Conservation (phyloP, 2,113 vertebrate genomes). For the Ciconia boyciana region DNA sequence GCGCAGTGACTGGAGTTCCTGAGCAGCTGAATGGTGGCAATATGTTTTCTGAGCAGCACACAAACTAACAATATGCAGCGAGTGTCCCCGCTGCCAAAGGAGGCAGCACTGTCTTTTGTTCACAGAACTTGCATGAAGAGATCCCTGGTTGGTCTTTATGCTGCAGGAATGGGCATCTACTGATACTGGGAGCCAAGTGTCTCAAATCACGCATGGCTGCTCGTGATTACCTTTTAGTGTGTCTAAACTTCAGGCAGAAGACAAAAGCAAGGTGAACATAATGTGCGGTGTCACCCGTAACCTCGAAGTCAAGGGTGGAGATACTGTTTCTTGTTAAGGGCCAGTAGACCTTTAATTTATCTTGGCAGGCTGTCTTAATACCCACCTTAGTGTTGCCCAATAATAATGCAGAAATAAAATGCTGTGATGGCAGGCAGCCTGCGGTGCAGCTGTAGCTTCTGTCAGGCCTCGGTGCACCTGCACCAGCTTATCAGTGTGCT, state of each 20-base stretch:
- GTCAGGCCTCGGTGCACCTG: conserved; percentile 41
- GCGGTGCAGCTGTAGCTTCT: background rate
- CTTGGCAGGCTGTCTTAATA: conserved; percentile 45
- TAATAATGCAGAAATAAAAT: conserved; percentile 52
- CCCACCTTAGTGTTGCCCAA: conserved; percentile 20
- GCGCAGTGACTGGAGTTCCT: background rate
- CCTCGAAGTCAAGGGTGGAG: conserved; percentile 3
- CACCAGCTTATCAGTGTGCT: conserved; percentile 15
- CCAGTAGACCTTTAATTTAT: conserved; percentile 41
- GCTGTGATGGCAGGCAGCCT: conserved; percentile 39
- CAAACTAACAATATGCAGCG: background rate
- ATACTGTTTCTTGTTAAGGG: conserved; percentile 48
- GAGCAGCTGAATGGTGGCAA: background rate
- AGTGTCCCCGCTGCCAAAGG: background rate
- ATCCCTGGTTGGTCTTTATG: background rate
- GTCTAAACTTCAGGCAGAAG: conserved; percentile 22
- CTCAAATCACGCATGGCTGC: background rate
- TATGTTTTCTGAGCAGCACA: background rate
- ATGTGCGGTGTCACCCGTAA: conserved; percentile 19
- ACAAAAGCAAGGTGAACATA: conserved; percentile 50
- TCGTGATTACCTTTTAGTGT: background rate
- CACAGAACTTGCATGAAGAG: background rate
- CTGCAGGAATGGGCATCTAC: background rate
- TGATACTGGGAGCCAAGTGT: background rate
- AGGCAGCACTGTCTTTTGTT: conserved; percentile 24